Evolutionary conservation across 2,113 vertebrate species (phyloP).

Genomic region (Apaloderma vittatum): DNA sequence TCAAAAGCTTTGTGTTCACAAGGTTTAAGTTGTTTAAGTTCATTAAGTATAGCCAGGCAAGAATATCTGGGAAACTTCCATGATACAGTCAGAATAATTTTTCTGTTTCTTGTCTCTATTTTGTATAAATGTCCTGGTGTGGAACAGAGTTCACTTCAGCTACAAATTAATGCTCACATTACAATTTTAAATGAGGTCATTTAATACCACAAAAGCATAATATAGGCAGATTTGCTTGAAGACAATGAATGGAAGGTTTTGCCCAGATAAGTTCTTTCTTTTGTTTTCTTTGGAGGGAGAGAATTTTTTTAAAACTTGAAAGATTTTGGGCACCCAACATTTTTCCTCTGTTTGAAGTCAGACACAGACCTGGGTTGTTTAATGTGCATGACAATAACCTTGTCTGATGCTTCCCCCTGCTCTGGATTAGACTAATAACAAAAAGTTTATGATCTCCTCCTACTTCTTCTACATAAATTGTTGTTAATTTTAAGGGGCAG

Average conservation of each 20-base stretch:
- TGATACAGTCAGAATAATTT: background rate
- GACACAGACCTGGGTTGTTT: background rate
- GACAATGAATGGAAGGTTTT: background rate
- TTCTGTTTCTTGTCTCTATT: background rate
- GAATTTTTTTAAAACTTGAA: background rate
- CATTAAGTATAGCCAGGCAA: background rate
- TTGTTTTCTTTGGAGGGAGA: background rate
- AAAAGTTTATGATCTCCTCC: background rate
- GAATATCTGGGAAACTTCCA: background rate
- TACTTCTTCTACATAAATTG: background rate
- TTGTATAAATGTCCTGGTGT: background rate
- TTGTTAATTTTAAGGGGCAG: background rate
- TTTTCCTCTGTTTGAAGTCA: background rate
- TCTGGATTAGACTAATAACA: background rate
- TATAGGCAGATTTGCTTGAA: background rate
- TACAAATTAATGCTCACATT: background rate
- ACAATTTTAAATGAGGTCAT: background rate
- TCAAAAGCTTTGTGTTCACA: background rate
- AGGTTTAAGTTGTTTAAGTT: background rate
- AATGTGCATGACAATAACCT: background rate
- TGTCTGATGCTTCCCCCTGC: rapidly evolving
- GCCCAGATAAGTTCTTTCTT: background rate
- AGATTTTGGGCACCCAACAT: background rate
- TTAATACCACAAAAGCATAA: background rate
- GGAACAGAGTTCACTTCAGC: background rate